Evolutionary conservation across 2,113 vertebrate species (phyloP).

Genomic region (Glareola pratincola): DNA sequence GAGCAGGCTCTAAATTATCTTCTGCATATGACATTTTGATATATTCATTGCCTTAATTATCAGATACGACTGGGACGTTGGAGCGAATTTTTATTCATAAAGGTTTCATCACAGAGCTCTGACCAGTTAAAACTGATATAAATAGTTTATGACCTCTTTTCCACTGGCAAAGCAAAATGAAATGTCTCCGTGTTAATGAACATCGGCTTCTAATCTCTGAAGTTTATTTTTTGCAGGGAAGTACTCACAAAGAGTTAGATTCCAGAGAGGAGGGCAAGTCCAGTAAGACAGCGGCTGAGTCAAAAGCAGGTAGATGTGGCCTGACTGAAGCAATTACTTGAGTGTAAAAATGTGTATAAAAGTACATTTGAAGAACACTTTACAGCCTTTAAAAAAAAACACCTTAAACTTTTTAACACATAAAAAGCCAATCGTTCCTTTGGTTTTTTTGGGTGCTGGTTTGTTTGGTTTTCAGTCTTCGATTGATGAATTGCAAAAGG

Average conservation of each 20-base stretch:
- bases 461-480: neutral
- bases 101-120: neutral
- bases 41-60: neutral
- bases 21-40: neutral
- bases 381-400: neutral
- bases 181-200: neutral
- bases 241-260: neutral
- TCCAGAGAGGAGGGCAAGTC: neutral
- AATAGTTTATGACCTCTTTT: neutral
- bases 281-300: neutral
- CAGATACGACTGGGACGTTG: rapidly evolving
- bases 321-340: neutral
- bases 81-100: neutral
- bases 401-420: neutral
- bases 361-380: neutral
- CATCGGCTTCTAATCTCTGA: neutral
- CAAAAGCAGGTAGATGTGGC: neutral
- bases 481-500: neutral
- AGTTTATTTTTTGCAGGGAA: neutral
- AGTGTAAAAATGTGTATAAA: neutral
- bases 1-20: neutral
- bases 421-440: neutral
- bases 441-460: neutral
- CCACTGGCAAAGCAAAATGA: neutral
- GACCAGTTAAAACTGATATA: neutral